Base-by-base conservation (phyloP, 2,113 vertebrate genomes). In the Meleagris gallopavo region DNA sequence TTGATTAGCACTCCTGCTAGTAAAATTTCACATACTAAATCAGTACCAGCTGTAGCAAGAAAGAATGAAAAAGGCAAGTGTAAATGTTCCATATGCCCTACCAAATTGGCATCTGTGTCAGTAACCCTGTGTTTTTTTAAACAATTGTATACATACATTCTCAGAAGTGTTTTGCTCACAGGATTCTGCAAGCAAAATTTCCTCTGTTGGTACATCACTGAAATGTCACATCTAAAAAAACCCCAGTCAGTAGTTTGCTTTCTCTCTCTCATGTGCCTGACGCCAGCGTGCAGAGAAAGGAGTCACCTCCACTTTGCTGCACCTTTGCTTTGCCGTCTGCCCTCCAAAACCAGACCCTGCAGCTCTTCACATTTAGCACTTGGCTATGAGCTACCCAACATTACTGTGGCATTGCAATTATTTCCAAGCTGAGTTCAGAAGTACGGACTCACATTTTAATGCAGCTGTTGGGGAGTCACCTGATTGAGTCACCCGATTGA, bases 1-100 rank as follows among this genome's bases (percentile, higher is more conserved):
- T 98, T 98, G 98, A 98, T 98, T 98, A 98, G 98, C 98, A 98
- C 98, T 98, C 98, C 98, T 98, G 98, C 98, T 98, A 98, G 98
- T 98, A 98, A 98, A 98, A 98, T 98, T 98, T 98, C 98, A 98
- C 98, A 98, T 98, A 98, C 97, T 98, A 98, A 98, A 98, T 98
- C 98, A 98, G 98, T 97, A 98, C 98, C 98, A 98, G 98, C 98
- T 98, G 98, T 98, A 98, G 98, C 98, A 97, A 98, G 97, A 64
- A 98, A 98, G 98, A 97, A 98, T 98, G 98, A 98, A 98, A 98
- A 98, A 98, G 98, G 97, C 98, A 98, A 98, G 97, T 98, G 97
- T 98, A 98, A 98, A 98, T 98, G 97, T 97, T 98, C 98, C 98
- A 98, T 98, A 98, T 98, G 98, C 97, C 98, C 98, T 97, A 98